Conservation (phyloP, 2,113 vertebrate species). For the Halcyon malimbica region DNA sequence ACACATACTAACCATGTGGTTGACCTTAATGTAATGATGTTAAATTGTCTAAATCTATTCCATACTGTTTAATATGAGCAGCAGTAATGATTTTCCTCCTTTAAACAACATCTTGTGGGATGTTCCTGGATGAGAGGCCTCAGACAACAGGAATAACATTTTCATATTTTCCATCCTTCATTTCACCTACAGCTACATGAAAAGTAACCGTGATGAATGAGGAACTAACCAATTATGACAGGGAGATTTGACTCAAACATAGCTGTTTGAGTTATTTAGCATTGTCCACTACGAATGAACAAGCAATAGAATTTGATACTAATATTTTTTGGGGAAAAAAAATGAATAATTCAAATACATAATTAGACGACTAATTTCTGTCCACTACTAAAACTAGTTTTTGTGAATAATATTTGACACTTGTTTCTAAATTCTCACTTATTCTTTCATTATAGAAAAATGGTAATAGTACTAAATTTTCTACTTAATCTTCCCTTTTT, state of each 20-base stretch:
- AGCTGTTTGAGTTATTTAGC: not conserved
- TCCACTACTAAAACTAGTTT: not conserved
- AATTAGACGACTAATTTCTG: not conserved
- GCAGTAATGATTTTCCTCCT: not conserved
- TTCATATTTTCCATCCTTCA: not conserved
- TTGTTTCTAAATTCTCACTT: not conserved
- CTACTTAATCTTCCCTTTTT: not conserved
- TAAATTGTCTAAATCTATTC: not conserved
- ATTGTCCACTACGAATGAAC: not conserved
- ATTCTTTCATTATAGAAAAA: not conserved
- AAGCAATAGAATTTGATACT: not conserved
- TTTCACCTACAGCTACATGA: not conserved
- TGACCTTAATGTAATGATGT: not conserved
- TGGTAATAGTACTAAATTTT: not conserved
- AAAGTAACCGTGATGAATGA: not conserved
- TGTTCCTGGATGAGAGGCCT: not conserved
- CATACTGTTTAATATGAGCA: not conserved
- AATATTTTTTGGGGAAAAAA: not conserved
- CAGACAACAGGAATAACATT: not conserved
- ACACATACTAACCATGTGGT: not conserved
- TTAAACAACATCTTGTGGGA: not conserved
- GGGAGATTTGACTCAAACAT: not conserved
- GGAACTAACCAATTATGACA: not conserved
- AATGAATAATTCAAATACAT: not conserved
- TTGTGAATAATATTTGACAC: not conserved